Evolutionary conservation across 2,797 vertebrate species (phyloP), one percentile per base, ranked within the genome.

Genomic region (Sciurus vulgaris): DNA sequence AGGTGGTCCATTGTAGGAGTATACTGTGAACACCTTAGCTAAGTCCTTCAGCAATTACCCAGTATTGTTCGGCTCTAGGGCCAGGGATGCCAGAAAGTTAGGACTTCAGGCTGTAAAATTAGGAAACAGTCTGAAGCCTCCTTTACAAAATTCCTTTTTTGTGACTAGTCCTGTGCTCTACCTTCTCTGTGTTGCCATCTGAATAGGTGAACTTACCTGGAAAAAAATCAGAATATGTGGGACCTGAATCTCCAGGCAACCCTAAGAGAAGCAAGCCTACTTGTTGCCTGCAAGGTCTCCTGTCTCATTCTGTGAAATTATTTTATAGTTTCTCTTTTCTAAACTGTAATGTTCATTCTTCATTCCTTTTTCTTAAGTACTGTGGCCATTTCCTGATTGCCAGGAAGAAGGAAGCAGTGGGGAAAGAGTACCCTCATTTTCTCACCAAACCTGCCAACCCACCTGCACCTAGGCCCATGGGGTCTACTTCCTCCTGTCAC

Each of bases 1-100:
- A 59, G 15, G 18, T 41, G 20, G 41, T 17, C 3, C 2, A 24
- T 33, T 1, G 10, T 24, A 11, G 4, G 56, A 51, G 5, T 41
- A 26, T 17, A 17, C 2, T 4, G 0, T 20, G 14, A 65, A 7
- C 7, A 2, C 26, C 2, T 51, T 22, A 5, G 33, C 7, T 28
- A 24, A 79, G 63, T 5, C 22, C 26, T 20, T 14, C 1, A 7
- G 33, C 26, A 44, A 13, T 30, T 26, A 61, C 14, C 13, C 38
- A 28, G 18, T 38, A 12, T 30, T 35, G 10, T 54, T 49, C 6
- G 15, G 17, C 6, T 63, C 22, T 49, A 86, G n/a, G 30, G 7
- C 22, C n/a, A 49, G 38, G 41, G 20, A 67, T 38, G 28, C 5
- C 24, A 92, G 17, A 20, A 44, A 79, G 33, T 61, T n/a, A 63